Base-by-base conservation (phyloP, 2,797 vertebrate species). In the Hipposideros larvatus region DNA sequence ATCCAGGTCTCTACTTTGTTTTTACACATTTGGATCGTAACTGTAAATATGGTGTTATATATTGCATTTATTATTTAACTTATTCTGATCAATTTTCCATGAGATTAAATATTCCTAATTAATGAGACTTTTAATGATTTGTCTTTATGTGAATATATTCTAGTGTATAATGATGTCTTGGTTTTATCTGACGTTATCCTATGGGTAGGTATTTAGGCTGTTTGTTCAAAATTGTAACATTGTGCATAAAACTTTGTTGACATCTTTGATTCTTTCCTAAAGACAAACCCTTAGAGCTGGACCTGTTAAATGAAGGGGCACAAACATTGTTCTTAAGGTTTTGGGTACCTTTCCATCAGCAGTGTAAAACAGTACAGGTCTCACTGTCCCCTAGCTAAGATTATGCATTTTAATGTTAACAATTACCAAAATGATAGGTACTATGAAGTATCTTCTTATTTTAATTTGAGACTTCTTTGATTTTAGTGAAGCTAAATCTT, bases 401-500 rank as follows among this genome's bases (percentile, higher is more conserved):
- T 2, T 51, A 22, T 59, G 48, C 24, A 59, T 73, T 87, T 87
- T 87, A 89, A 55, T 63, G 53, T 37, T 63, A 43, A n/a, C 16
- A 21, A 68, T 77, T 91, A 41, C 11, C 55, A 83, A 91, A 73
- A 84, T 55, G 6, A 26, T n/a, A 46, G 55, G 11, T 11, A n/a
- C 2, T 43, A 51, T 51, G 73, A 77, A 9, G 2, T 41, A 51
- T 63, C 11, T 8, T 14, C 8, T 93, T 83, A 57, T 75, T 95
- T 93, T 87, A 83, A 57, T 87, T 75, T 90, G 73, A 78, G 21
- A 43, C 31, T 79, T 79, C 24, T 92, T 89, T 63, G 34, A 71
- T 41, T 86, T 92, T 70, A 82, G 31, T 5, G 16, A 55, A 6
- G 31, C 19, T 53, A 48, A 46, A 9, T 48, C 22, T 51, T 63